phyloP scores from a whole-genome alignment of 2,797 vertebrate genomes.

The Eurystomus glaucurus region DNA sequence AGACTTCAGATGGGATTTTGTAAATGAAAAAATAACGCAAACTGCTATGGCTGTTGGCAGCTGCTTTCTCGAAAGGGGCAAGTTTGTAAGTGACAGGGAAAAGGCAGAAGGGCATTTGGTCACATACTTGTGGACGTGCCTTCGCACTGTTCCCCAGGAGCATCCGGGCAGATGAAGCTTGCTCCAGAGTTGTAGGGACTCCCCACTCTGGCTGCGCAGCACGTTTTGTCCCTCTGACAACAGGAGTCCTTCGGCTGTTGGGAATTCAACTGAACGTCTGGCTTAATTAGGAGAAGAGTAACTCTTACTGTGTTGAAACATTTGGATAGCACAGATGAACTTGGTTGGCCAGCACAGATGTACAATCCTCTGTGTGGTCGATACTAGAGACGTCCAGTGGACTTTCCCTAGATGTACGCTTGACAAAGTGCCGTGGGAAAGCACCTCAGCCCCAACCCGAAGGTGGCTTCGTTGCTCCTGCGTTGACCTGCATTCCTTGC shows the following conservation, averaged over 20 bases:
- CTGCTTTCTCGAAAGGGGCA: background rate
- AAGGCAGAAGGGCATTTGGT: background rate
- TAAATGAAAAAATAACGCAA: background rate
- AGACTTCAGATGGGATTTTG: background rate
- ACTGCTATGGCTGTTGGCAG: background rate
- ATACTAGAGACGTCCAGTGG: background rate
- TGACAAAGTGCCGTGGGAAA: background rate
- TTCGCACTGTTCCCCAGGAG: background rate
- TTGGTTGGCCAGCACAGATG: fast-evolving
- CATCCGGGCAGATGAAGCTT: fast-evolving
- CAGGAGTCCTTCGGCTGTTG: fast-evolving
- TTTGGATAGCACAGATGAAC: fast-evolving
- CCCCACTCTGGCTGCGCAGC: fast-evolving
- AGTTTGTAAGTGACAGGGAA: background rate
- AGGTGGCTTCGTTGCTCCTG: background rate
- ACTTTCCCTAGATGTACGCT: background rate
- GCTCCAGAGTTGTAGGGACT: background rate
- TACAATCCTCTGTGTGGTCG: fast-evolving
- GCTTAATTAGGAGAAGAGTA: background rate
- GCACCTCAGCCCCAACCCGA: background rate
- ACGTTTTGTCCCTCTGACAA: background rate
- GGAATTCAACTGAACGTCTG: background rate
- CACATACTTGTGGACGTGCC: fast-evolving
- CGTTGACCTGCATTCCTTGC: fast-evolving
- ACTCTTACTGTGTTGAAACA: background rate